phyloP scores from a whole-genome alignment of 2,888 invertebrate genomes.

The Callyntrura sp. region DNA sequence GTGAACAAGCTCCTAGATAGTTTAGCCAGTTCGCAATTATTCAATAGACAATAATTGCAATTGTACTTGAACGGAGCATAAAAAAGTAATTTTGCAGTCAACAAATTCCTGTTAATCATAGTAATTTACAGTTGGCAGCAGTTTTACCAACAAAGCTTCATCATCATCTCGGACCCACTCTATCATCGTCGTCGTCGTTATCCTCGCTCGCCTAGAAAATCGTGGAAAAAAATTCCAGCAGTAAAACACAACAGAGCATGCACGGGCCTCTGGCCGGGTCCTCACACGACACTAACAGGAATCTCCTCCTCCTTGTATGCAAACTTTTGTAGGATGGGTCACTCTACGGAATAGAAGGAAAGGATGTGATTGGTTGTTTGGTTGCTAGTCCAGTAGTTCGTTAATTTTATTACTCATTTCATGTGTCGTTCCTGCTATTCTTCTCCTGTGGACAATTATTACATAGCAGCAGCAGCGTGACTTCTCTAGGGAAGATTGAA shows the following conservation, averaged over 20 bases:
- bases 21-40: slow-evolving; percentile 24
- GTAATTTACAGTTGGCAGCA: slow-evolving; percentile 46
- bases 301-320: slow-evolving; percentile 35
- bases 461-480: not conserved
- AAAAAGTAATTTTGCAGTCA: slow-evolving; percentile 36
- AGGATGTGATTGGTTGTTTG: slow-evolving; percentile 14
- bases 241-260: not conserved
- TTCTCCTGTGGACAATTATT: slow-evolving; percentile 5
- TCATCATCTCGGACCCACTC: not conserved
- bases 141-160: slow-evolving; percentile 9
- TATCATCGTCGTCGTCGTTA: too few relatives aligned
- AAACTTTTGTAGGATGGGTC: slow-evolving; percentile 58
- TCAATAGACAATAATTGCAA: slow-evolving; percentile 20
- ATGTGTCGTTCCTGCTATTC: not conserved
- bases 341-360: slow-evolving; percentile 17
- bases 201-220: not conserved
- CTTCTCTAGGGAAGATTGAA: not conserved
- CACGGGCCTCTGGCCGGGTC: slow-evolving; percentile 4
- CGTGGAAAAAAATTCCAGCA: not conserved
- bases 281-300: not conserved
- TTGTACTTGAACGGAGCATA: not conserved
- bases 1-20: not conserved
- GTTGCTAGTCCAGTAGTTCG: slow-evolving; percentile 23
- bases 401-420: slow-evolving; percentile 38
- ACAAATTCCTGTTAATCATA: slow-evolving; percentile 54